These are phyloP conservation scores for Phainopepla nitens DNA, from an alignment of 2,113 vertebrate species.

Conservation along the genomic window DNA sequence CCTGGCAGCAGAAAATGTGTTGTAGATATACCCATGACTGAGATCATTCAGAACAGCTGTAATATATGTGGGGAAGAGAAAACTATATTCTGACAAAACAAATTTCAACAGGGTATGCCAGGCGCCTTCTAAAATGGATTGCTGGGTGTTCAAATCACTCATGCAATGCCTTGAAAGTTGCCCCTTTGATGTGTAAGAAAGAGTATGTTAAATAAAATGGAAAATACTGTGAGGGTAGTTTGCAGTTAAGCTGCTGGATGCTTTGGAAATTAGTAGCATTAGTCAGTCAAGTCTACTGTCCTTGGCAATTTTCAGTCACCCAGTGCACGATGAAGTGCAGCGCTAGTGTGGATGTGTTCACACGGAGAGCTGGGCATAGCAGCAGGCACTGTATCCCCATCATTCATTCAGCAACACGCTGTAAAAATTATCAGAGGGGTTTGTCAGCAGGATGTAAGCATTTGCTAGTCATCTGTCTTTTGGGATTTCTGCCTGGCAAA, in stretches of 20 bases:
- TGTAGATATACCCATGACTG: not conserved
- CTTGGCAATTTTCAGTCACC: not conserved
- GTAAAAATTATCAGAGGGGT: conserved; percentile 9
- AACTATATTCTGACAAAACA: not conserved
- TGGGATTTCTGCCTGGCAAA: conserved; percentile 33
- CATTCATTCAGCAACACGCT: not conserved
- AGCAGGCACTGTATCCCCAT: conserved; percentile 6
- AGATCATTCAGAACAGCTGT: not conserved
- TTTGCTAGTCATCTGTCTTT: conserved; percentile 27
- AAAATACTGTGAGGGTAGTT: not conserved
- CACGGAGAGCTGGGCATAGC: not conserved
- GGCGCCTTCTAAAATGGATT: not conserved
- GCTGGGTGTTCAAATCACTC: not conserved
- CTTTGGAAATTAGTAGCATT: not conserved
- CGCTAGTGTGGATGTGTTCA: not conserved
- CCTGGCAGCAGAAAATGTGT: not conserved
- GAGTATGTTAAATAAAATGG: not conserved
- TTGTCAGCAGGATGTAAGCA: conserved; percentile 36
- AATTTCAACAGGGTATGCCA: not conserved
- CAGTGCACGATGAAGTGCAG: not conserved
- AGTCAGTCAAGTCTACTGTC: not conserved
- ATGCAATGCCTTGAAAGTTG: not conserved
- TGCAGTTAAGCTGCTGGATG: not conserved
- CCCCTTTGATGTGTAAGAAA: not conserved
- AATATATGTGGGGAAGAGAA: not conserved